Conservation (phyloP, 1,140 invertebrate species). For the Pollicipes pollicipes region DNA sequence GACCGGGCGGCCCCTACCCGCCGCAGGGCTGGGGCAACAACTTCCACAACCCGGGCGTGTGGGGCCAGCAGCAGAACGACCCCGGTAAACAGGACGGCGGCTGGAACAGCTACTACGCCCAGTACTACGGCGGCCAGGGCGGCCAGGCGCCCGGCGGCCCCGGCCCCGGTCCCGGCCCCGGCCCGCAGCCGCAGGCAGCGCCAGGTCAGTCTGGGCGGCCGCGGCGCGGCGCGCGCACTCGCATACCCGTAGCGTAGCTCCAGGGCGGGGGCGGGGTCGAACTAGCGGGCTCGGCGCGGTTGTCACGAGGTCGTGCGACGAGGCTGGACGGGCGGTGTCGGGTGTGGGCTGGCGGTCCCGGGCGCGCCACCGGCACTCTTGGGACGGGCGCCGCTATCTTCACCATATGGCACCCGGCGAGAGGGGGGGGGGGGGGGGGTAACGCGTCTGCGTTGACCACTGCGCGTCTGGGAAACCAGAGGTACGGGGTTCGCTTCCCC, state of each 20-base stretch:
- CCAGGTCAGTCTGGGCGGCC: not conserved
- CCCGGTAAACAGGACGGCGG: slow-evolving; percentile 9
- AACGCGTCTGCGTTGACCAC: no score
- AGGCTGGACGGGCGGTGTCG: no score
- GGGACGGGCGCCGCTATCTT: no score
- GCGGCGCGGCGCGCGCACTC: not conserved
- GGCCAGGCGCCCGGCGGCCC: not conserved
- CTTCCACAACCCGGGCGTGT: slow-evolving; percentile 23
- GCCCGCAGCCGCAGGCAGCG: not conserved
- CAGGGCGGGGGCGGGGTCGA: no score
- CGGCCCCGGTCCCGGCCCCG: not conserved
- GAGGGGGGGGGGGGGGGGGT: no score
- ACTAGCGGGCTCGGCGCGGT: no score
- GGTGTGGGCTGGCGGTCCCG: no score
- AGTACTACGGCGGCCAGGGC: slow-evolving; percentile 4
- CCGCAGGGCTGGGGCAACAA: slow-evolving; percentile 35
- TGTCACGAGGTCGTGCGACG: no score
- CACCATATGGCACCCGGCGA: no score
- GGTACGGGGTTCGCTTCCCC: no score
- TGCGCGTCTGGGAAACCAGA: no score
- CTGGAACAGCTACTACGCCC: slow-evolving; percentile 12
- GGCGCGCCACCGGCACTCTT: no score
- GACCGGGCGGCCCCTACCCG: slow-evolving; percentile 32
- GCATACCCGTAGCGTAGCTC: not conserved
- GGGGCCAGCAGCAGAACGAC: slow-evolving; percentile 1